A percentile compares a stretch with the other conserved stretches of the same genome.
phyloP scores from a whole-genome alignment of 2,888 invertebrate species.

The Rhamphomyia laevipes region DNA sequence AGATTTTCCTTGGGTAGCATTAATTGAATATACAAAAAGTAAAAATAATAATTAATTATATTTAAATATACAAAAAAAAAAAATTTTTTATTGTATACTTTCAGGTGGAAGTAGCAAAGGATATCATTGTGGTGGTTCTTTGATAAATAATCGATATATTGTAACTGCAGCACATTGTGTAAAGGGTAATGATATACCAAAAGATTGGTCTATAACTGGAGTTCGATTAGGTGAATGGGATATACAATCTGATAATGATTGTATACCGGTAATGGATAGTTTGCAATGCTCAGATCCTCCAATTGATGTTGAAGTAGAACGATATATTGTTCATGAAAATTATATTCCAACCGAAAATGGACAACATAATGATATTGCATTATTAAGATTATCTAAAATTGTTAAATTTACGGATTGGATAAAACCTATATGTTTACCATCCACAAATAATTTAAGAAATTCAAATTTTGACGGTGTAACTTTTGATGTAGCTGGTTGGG shows the following conservation, averaged over 20 bases:
- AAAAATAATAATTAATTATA: too few relatives aligned
- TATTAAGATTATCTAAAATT: slow-evolving; percentile 46
- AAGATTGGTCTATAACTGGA: slow-evolving; percentile 13
- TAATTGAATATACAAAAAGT: too few relatives aligned
- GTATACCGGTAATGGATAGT: slow-evolving; percentile 28
- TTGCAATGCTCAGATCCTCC: slow-evolving; percentile 48
- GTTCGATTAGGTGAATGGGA: slow-evolving; percentile 19
- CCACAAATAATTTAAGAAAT: slow-evolving; percentile 20
- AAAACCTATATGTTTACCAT: slow-evolving; percentile 50
- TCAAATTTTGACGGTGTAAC: slow-evolving; percentile 32
- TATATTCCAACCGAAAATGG: slow-evolving; percentile 46
- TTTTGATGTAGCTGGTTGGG: slow-evolving; percentile 51
- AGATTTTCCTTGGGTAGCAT: too few relatives aligned
- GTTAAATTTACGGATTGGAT: slow-evolving; percentile 44
- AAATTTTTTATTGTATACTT: too few relatives aligned
- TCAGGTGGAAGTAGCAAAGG: slow-evolving; percentile 34
- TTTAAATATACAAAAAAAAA: too few relatives aligned
- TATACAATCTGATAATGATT: slow-evolving; percentile 25
- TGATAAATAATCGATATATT: slow-evolving; percentile 10
- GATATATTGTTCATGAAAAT: slow-evolving; percentile 49
- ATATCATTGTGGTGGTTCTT: slow-evolving; percentile 47
- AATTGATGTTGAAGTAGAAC: slow-evolving; percentile 47
- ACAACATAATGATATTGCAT: slow-evolving; percentile 59
- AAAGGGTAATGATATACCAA: slow-evolving; percentile 18
- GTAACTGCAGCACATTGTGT: slow-evolving; percentile 37